These are phyloP conservation scores for Alligator mississippiensis DNA, from an alignment of 2,113 vertebrate genomes.

Conservation along the genomic window DNA sequence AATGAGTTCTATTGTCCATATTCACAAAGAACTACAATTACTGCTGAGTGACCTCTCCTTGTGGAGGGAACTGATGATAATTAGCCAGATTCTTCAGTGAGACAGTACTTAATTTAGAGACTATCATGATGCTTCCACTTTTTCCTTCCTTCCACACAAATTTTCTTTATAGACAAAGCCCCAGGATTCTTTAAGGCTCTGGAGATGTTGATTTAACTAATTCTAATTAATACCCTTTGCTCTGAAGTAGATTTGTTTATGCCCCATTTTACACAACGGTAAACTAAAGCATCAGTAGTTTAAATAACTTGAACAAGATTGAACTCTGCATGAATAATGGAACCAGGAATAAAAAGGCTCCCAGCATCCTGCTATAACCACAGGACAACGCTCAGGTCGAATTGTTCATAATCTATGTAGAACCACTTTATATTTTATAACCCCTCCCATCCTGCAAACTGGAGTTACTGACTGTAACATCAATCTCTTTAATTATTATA, in stretches of 20 bases:
- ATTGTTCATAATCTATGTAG: not conserved
- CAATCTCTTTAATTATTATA: not conserved
- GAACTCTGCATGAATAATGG: not conserved
- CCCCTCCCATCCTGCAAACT: not conserved
- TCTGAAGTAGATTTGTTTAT: not conserved
- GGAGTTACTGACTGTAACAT: not conserved
- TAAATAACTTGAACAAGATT: not conserved
- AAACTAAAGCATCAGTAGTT: not conserved
- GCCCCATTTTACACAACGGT: not conserved
- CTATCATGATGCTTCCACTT: not conserved
- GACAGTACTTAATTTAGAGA: not conserved
- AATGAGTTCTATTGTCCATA: too few relatives aligned
- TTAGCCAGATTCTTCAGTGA: not conserved
- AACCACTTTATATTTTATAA: constrained; percentile 30
- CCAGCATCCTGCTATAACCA: not conserved
- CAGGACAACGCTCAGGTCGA: not conserved
- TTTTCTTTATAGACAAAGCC: not conserved
- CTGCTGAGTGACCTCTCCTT: too few relatives aligned
- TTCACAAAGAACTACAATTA: too few relatives aligned
- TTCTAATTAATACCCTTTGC: not conserved
- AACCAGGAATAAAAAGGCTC: not conserved
- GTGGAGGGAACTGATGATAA: not conserved
- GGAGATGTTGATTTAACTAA: not conserved
- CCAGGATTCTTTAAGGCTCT: not conserved
- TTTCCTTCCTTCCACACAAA: not conserved